Evolutionary conservation across 2,888 invertebrate genomes (phyloP), one percentile per base, ranked within the genome.

Genomic region (Eretmocerus hayati): DNA sequence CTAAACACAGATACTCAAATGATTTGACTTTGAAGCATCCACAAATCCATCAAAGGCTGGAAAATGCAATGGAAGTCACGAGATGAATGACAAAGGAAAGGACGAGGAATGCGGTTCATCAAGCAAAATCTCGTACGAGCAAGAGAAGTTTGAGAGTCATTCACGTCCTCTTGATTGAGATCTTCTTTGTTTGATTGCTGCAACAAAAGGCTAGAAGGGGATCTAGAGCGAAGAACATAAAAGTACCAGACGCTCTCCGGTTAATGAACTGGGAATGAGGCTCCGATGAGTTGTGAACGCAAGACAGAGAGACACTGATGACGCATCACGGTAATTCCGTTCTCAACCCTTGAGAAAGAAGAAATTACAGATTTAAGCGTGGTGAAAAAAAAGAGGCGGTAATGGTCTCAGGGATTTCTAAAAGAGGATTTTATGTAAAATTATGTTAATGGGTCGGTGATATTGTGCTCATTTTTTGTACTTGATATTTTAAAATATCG

Each of bases 231-330:
- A 26, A 9, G 26, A 6, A 9, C 26, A 15, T 21, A n/a, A 6
- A 19, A 23, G 32, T 19, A 19, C 32, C 21, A 30, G 35, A 46
- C 23, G 46, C 50, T 50, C 46, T 50, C 42, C 46, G 32, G 42
- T 50, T 50, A 42, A 50, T 50, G 46, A 50, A 42, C 31, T 32
- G 26, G 26, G 26, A 26, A 32, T 5, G 8, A 21, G 6, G 33
- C 15, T 6, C 30, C 33, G 33, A 33, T 33, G 33, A 26, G 26
- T 26, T 11, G 26, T 26, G 6, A 11, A 11, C 6, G 26, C 11
- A 26, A 9, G 26, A 11, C n/a, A n/a, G n/a, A n/a, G n/a, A n/a
- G n/a, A n/a, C n/a, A n/a, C n/a, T n/a, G n/a, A n/a, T n/a, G n/a
- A n/a, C n/a, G n/a, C n/a, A n/a, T n/a, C n/a, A n/a, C 26, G 26